Base-by-base conservation (phyloP, 35 echinoderm and acorn worm species). In the Chiridota heheva region DNA sequence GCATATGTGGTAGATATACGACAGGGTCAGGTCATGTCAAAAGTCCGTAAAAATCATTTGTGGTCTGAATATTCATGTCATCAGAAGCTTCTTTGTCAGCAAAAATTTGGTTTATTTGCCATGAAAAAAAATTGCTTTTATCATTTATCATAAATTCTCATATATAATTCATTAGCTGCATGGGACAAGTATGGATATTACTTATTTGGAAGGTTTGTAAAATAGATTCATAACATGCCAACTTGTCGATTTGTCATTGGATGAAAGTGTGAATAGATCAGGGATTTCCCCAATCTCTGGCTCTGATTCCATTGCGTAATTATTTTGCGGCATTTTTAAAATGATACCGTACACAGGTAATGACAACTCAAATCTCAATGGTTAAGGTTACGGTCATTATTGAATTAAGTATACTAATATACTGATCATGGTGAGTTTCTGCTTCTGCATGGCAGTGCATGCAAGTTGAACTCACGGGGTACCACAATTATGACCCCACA, bases 231-330 rank as follows among this genome's bases (percentile, higher is more conserved):
- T 64, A 36, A 25, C 59, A 39, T 94, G 91, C 72, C 91, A 94
- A 94, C 91, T 94, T 94, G 91, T 78, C 91, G 81, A 78, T 84
- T 32, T 69, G 47, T 88, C 37, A 94, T 94, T 94, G 91, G 91
- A n/a, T n/a, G n/a, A n/a, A n/a, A n/a, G n/a, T n/a, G n/a, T n/a
- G n/a, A n/a, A n/a, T n/a, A n/a, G n/a, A n/a, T n/a, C n/a, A n/a
- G n/a, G n/a, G n/a, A n/a, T n/a, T n/a, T n/a, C n/a, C n/a, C n/a
- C n/a, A n/a, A n/a, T n/a, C n/a, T n/a, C n/a, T n/a, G n/a, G n/a
- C n/a, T n/a, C n/a, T n/a, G n/a, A n/a, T n/a, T n/a, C n/a, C n/a
- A n/a, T n/a, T n/a, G n/a, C n/a, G n/a, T n/a, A n/a, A n/a, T n/a
- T n/a, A n/a, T n/a, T n/a, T n/a, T n/a, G n/a, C n/a, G n/a, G n/a